Evolutionary conservation across 2,888 invertebrate species (phyloP), one percentile per base, ranked within the genome.

Genomic region (Drosophila cyrtoloma): DNA sequence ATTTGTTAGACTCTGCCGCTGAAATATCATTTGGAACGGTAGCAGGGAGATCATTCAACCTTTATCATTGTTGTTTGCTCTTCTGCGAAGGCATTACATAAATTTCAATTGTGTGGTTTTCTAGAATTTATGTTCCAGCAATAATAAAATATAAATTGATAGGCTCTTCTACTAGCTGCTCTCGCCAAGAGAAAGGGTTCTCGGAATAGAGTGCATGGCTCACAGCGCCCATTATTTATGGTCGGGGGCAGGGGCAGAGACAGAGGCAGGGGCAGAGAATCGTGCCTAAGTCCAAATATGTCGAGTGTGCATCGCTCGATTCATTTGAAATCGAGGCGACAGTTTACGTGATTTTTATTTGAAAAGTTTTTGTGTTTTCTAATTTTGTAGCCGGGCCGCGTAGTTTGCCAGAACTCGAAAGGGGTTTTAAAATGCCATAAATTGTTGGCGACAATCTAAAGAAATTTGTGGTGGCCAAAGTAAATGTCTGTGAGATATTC

Each of bases 271-370:
- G 79, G 66, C 71, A 67, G 44, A 50, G 82, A 90, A 82, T 86
- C 89, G 87, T 91, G 86, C 83, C 89, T 79, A 89, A 89, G 76
- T 80, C 87, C 53, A 87, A 84, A 82, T 80, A 75, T 82, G 37
- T 39, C 33, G 52, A 66, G 56, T 74, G 73, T 67, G 64, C 67
- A 44, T 42, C 35, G 42, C 52, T 61, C 86, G 77, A 89, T 86
- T 86, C 90, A 60, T 86, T 90, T 76, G 86, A 86, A 86, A 89
- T 88, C 44, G 69, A 78, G 89, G 90, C 82, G 84, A 84, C 83
- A 89, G 62, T 73, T 81, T 91, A 89, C 89, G 89, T 89, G 89
- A 86, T 90, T 86, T 90, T 90, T 81, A 86, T 89, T 82, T 60
- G 84, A 90, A 90, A 86, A 86, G 58, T 56, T 19, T 57, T 26